Conservation (phyloP, 2,113 vertebrate genomes). For the Leptobrachium leishanense region DNA sequence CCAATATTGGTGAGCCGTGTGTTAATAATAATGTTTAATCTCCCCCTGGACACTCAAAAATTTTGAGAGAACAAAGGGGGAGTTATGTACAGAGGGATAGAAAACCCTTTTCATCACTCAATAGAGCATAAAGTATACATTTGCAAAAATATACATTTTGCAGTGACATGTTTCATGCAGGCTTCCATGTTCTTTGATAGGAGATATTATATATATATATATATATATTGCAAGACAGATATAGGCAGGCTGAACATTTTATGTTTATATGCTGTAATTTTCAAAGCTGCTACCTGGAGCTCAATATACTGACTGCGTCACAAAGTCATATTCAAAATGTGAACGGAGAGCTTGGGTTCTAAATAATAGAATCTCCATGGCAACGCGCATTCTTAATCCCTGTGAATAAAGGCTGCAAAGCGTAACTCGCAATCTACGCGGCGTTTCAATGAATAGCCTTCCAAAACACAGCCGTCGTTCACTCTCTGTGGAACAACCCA, state of each 20-base stretch:
- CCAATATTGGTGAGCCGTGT: too few relatives aligned
- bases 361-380: constrained; percentile 43
- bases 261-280: not conserved
- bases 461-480: constrained; percentile 11
- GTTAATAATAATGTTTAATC: too few relatives aligned
- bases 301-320: constrained; percentile 36
- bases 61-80: too few relatives aligned
- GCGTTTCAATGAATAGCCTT: constrained; percentile 32
- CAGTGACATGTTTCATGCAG: too few relatives aligned
- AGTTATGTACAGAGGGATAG: too few relatives aligned
- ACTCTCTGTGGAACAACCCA: not conserved
- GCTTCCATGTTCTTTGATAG: too few relatives aligned
- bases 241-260: not conserved
- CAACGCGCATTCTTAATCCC: constrained; percentile 44
- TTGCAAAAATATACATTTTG: too few relatives aligned
- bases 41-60: too few relatives aligned
- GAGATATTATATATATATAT: too few relatives aligned
- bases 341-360: constrained; percentile 17
- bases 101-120: too few relatives aligned
- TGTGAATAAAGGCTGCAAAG: constrained; percentile 35
- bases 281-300: constrained; percentile 25
- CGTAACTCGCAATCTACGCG: constrained; percentile 30
- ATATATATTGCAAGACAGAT: not conserved
- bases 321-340: constrained; percentile 38
- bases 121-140: too few relatives aligned